Evolutionary conservation across 2,797 vertebrate species (phyloP), one percentile per base, ranked within the genome.

Genomic region (Tragelaphus eurycerus): DNA sequence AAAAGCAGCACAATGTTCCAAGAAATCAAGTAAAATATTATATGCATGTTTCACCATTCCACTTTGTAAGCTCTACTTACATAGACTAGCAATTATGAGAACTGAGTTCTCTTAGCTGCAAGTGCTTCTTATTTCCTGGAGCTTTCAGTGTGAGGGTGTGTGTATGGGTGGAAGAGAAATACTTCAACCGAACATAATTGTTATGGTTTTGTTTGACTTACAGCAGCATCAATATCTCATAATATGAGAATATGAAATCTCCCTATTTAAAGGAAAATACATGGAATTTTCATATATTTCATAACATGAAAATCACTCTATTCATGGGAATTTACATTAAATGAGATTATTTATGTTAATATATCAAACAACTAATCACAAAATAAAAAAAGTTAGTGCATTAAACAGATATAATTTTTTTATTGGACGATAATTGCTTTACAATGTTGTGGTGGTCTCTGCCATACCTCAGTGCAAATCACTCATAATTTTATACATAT

Each of bases 11-110:
- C 7, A 23, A 15, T 52, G 11, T 31, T 46, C 54, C 19, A 86
- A 90, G 15, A 90, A 94, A 88, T 95, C 86, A 97, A 55, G 55
- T 43, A 60, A 13, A 95, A 21, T 82, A 38, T 84, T 92, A 84
- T 43, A 64, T 34, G 29, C 2, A 27, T 31, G 2, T 43, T 90
- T 89, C 14, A 86, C 3, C 3, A 74, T 71, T 48, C 25, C 23
- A 71, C 23, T 25, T 23, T 94, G 43, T 78, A 86, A 95, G 15
- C 15, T 60, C 7, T 79, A 52, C 50, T 87, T 85, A 67, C 11
- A 71, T 62, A 94, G 15, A 92, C 87, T 96, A 96, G 82, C 48
- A 52, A 43, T 88, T 78, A 50, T 54, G 60, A 88, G 14, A 96
- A 79, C 21, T 60, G 10, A 88, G 13, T 90, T 93, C n/a, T 13